Conservation (phyloP, 2,888 invertebrate species). For the Diarsia rubi region DNA sequence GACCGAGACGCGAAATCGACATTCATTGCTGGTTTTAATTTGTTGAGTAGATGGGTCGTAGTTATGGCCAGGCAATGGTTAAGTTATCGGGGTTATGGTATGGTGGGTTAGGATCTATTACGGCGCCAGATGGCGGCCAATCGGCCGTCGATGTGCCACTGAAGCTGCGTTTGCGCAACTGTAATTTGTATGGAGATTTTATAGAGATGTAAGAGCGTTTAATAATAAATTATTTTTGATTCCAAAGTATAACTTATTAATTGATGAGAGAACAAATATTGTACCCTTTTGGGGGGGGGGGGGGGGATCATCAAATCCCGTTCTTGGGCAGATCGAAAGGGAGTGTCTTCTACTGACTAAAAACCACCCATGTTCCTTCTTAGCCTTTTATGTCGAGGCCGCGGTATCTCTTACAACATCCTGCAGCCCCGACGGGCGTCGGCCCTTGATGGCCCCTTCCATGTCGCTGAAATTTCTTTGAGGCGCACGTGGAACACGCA, state of each 20-base stretch:
- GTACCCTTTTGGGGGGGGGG: no score
- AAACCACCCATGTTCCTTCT: no score
- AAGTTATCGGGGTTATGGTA: constrained; percentile 7
- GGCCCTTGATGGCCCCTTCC: no score
- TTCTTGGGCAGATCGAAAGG: no score
- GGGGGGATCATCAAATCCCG: no score
- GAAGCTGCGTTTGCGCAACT: constrained; percentile 77
- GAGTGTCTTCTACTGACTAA: no score
- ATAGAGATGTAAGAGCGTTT: constrained; percentile 67
- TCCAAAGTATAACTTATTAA: not conserved
- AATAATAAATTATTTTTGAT: no score
- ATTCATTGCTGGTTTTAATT: constrained; percentile 35
- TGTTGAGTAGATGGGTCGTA: not conserved
- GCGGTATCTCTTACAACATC: no score
- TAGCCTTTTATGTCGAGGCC: no score
- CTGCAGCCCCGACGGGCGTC: no score
- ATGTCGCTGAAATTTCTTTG: no score
- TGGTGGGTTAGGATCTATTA: constrained; percentile 54
- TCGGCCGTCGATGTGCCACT: constrained; percentile 73
- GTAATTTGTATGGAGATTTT: constrained; percentile 60
- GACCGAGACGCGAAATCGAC: not conserved
- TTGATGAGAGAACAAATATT: not conserved
- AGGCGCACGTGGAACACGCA: no score
- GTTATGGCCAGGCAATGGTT: constrained; percentile 44
- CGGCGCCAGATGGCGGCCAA: constrained; percentile 78